Evolutionary conservation across 2,888 invertebrate species (phyloP), one percentile per base, ranked within the genome.

Genomic region (Marasmarcha lunaedactyla): DNA sequence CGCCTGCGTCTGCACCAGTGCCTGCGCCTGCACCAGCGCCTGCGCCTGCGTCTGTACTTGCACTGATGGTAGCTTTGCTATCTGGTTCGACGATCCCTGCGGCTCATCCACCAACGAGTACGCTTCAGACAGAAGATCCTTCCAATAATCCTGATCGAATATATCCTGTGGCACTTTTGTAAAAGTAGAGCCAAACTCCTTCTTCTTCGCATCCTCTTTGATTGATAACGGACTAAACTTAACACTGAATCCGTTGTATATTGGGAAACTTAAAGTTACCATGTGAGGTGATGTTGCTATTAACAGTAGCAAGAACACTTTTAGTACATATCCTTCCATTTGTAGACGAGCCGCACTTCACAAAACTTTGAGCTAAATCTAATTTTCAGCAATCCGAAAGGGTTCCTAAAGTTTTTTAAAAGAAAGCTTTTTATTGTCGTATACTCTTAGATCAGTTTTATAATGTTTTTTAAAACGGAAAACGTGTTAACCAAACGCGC

Each of bases 181-280:
- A 38, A 70, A 71, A 3, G 66, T 40, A 9, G 56, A 47, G 20
- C 59, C 62, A 26, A 59, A 54, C 1, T 46, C 42, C 44, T 62
- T 63, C 1, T 52, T 48, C 36, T 41, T 54, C 1, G 44, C 35
- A 11, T 68, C 59, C 39, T 70, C 63, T 47, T 65, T 70, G 1
- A 44, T 14, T 2, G 56, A 51, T 33, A 54, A 39, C 0, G 68
- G 60, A 42, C 57, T 69, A 14, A 69, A 63, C 43, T 65, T 70
- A 2, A 70, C 41, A 39, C 57, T 61, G 38, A 69, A 62, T 35
- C 69, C 69, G 46, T 69, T 68, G 33, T 64, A 62, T 45, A 71
- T 63, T 1, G 74, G 68, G 12, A 55, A 50, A 42, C 64, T 30
- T n/a, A 30, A n/a, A 30, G 9, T 49, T 30, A 41, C 46, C 45